Base-by-base conservation (phyloP, 37 sponge, comb jelly and placozoan genomes). In the Bolinopsis microptera region DNA sequence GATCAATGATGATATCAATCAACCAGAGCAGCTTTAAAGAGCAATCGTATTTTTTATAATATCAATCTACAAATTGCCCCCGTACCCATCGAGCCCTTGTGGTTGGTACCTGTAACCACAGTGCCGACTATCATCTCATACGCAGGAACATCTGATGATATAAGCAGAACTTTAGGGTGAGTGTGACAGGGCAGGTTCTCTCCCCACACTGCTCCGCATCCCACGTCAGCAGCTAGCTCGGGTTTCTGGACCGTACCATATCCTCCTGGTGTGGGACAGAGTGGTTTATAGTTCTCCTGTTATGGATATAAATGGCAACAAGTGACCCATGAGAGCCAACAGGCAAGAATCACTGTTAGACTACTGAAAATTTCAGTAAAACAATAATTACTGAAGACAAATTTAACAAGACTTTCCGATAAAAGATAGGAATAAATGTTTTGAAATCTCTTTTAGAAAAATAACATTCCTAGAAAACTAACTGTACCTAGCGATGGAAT, bases 191-290 rank as follows among this genome's bases (percentile, higher is more conserved):
- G 90, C 38, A 86, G 35, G 31, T 39, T 41, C 61, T 86, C 90
- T 38, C 90, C 90, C 90, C 90, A 86, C 3, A 86, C 90, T 1
- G 90, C 90, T 23, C 90, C 90, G 39, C 90, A 86, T 2, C 90
- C 90, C 41, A 41, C 9, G 25, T 16, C n/a, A 1, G 48, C 90
- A 32, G 80, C 80, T 36, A 32, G 28, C 21, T 77, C 80, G 21
- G 80, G 61, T 5, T 5, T 48, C 61, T 5, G 13, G 61, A 48
- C 13, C 13, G 5, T 48, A 48, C 61, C 61, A 48, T 48, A 13
- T 48, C 61, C 61, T 13, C 61, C 61, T 48, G 61, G n/a, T n/a
- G n/a, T n/a, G n/a, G n/a, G n/a, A n/a, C n/a, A n/a, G n/a, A n/a
- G n/a, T n/a, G n/a, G n/a, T n/a, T n/a, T n/a, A n/a, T n/a, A n/a